Evolutionary conservation across 1,140 invertebrate genomes (phyloP).

Genomic region (Nasonia vitripennis): DNA sequence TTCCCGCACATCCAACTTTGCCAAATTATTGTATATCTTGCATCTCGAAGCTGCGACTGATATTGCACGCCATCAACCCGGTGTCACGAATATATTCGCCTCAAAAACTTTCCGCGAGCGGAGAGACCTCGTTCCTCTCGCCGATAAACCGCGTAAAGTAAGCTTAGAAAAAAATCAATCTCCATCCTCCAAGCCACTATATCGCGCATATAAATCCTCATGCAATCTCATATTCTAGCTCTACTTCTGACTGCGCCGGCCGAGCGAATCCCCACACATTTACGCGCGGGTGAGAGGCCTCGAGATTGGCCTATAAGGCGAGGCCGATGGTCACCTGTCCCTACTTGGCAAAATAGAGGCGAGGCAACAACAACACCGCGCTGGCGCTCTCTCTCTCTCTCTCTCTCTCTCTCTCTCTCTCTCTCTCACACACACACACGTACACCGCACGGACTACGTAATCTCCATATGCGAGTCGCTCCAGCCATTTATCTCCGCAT

Average conservation of each 20-base stretch:
- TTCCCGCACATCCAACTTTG: too few species aligned
- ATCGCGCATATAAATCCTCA: not conserved
- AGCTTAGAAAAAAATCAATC: not conserved
- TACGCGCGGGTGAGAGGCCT: not conserved
- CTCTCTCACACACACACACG: not conserved
- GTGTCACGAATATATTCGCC: too few species aligned
- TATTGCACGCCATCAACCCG: too few species aligned
- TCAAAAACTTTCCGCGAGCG: too few species aligned
- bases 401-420: not conserved
- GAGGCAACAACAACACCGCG: not conserved
- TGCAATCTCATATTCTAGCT: not conserved
- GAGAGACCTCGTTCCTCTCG: too few species aligned
- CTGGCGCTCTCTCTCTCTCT: not conserved
- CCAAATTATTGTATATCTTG: too few species aligned
- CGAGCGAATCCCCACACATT: not conserved
- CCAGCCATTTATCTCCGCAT: conserved; percentile 19
- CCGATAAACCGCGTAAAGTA: too few species aligned
- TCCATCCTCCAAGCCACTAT: too few species aligned
- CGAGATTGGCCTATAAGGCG: conserved; percentile 3
- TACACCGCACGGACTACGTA: not conserved
- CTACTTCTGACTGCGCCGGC: not conserved
- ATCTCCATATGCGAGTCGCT: conserved; percentile 15
- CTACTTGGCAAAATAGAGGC: conserved; percentile 36
- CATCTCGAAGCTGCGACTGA: too few species aligned
- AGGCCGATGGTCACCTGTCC: conserved; percentile 33